These are phyloP conservation scores for Cephalotes varians DNA, from an alignment of 2,888 invertebrate genomes.

Conservation along the genomic window DNA sequence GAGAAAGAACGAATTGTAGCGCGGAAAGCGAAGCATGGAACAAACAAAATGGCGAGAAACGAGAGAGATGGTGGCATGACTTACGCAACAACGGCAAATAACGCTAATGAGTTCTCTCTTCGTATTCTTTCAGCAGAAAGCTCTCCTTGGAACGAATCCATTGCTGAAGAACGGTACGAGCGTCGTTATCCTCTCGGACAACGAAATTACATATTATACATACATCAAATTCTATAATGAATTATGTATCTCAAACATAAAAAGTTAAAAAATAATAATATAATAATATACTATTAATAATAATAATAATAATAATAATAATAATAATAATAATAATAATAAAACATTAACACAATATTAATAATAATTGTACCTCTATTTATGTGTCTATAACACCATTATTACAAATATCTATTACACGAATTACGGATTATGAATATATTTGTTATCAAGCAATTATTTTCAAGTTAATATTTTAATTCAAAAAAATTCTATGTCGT, in stretches of 20 bases:
- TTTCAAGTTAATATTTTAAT: not conserved
- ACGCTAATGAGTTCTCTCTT: slow-evolving; percentile 83
- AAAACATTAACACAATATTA: not conserved
- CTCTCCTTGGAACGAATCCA: slow-evolving; percentile 36
- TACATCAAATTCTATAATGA: not conserved
- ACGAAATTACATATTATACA: not conserved
- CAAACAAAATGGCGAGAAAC: slow-evolving; percentile 40
- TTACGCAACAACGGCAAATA: slow-evolving; percentile 85
- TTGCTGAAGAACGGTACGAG: slow-evolving; percentile 27
- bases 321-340: not conserved
- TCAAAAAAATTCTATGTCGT: not conserved
- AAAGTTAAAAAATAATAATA: not conserved
- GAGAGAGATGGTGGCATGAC: slow-evolving; percentile 69
- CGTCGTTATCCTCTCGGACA: slow-evolving; percentile 6
- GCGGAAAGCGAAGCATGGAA: slow-evolving; percentile 47
- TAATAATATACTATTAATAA: not conserved
- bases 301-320: not conserved
- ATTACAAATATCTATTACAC: not conserved
- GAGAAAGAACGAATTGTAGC: slow-evolving; percentile 56
- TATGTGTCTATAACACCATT: not conserved
- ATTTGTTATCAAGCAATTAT: slow-evolving; percentile 3
- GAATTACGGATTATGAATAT: not conserved
- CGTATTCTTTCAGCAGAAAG: slow-evolving; percentile 68
- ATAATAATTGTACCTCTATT: not conserved
- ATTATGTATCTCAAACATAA: not conserved